Conservation (phyloP, 1,140 invertebrate genomes). For the Lineus longissimus region DNA sequence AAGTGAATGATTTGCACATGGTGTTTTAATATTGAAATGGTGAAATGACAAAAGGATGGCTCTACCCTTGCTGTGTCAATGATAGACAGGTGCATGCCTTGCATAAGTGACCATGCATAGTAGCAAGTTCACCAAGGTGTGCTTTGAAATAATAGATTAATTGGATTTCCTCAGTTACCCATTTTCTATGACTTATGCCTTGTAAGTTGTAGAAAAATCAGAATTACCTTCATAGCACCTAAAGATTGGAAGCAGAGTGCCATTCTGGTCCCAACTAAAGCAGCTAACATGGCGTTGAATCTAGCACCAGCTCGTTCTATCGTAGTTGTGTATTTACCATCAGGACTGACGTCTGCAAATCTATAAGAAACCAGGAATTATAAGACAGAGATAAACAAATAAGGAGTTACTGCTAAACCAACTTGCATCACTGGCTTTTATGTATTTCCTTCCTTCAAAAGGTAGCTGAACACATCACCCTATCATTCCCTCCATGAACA, state of each 20-base stretch:
- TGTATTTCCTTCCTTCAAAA: not conserved
- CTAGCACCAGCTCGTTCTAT: conserved; percentile 7
- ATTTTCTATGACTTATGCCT: too few species aligned
- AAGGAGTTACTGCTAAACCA: not conserved
- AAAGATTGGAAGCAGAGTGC: conserved; percentile 8
- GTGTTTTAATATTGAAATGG: not conserved
- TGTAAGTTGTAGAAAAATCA: too few species aligned
- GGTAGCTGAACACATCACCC: not conserved
- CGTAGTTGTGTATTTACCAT: not conserved
- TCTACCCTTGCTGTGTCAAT: too few species aligned
- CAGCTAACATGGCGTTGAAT: conserved; percentile 10
- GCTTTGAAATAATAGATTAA: too few species aligned
- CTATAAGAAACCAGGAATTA: not conserved
- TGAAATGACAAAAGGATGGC: too few species aligned
- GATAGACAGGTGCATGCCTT: too few species aligned
- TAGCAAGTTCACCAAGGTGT: too few species aligned
- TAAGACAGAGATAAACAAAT: not conserved
- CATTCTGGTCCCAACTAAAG: not conserved
- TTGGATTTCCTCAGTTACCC: too few species aligned
- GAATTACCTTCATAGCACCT: not conserved
- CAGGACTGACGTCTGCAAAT: conserved; percentile 7
- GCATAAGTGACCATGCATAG: not conserved
- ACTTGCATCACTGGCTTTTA: not conserved
- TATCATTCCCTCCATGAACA: not conserved
- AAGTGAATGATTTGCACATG: too few species aligned